Evolutionary conservation across 2,888 invertebrate genomes (phyloP), one percentile per base, ranked within the genome.

Genomic region (Sipunculus nudus): DNA sequence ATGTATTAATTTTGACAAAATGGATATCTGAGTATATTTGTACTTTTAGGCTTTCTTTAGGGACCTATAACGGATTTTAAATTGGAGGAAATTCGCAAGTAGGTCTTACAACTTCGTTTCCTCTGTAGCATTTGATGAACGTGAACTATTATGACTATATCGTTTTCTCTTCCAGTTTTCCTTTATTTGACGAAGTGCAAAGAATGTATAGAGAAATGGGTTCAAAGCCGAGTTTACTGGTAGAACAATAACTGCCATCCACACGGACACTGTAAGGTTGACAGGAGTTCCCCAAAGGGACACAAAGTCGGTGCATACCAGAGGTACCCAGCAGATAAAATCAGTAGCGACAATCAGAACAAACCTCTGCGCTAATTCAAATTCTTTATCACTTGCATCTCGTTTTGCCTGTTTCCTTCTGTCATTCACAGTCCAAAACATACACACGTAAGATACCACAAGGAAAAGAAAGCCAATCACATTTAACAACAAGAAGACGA

Each of bases 211-310:
- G 25, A 86, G 74, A 4, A 85, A 79, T 0, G 86, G 86, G 72
- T 86, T 86, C 48, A 86, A 77, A 26, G 86, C 86, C 0, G 86
- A 85, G 71, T 86, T 86, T 47, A 86, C 74, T 0, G 86, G 86
- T 35, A 86, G 74, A 1, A 86, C 80, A 67, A 86, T 86, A n/a
- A 86, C 86, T 0, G 86, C 85, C 2, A 86, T 82, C 86, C 86
- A 86, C 0, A 86, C 86, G 63, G 75, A 78, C 10, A 32, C 28
- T 28, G 50, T 13, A 48, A 35, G 48, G 28, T 23, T 23, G 26
- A 55, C 25, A n/a, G 10, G 16, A 47, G n/a, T 16, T 5, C 13
- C 48, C 23, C 10, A 6, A 10, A 60, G 35, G 1, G 60, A 31
- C 25, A 60, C 13, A 19, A 32, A 23, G n/a, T 43, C 43, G 13